A percentile compares a stretch with the other conserved stretches of the same genome.
Conservation (phyloP, 2,888 invertebrate species). For the Sphecodes monilicornis region DNA sequence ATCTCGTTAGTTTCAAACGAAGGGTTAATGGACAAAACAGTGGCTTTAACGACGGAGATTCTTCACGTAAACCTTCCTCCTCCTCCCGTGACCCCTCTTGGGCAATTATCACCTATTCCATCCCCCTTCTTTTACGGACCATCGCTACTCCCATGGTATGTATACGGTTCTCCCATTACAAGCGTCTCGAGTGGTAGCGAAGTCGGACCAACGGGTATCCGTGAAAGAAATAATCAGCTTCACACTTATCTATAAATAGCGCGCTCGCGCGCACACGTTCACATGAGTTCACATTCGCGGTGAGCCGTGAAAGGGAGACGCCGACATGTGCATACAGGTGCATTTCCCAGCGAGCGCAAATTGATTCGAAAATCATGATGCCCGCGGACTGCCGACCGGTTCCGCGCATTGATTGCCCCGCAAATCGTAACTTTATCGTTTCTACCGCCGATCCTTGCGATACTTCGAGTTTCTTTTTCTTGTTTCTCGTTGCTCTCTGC, state of each 20-base stretch:
- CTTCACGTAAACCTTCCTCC: not conserved
- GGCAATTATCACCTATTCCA: constrained; percentile 17
- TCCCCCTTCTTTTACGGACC: not conserved
- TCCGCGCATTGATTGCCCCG: constrained; percentile 25
- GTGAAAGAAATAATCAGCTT: constrained; percentile 64
- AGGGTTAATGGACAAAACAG: constrained; percentile 12
- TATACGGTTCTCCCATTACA: constrained; percentile 22
- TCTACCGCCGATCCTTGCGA: not conserved
- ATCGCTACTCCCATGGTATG: not conserved
- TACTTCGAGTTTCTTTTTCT: not conserved
- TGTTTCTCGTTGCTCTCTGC: not conserved
- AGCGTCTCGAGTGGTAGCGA: constrained; percentile 20
- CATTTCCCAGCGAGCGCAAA: constrained; percentile 43
- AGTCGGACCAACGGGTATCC: constrained; percentile 42
- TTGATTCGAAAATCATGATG: constrained; percentile 51
- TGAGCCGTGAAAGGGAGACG: constrained; percentile 60
- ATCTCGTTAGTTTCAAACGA: not conserved
- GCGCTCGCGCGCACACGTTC: constrained; percentile 50
- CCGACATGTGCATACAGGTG: constrained; percentile 50
- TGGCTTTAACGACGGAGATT: constrained; percentile 6
- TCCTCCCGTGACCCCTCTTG: not conserved
- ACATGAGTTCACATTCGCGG: constrained; percentile 23
- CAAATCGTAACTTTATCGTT: constrained; percentile 34
- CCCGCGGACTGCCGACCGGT: constrained; percentile 31
- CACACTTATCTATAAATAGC: constrained; percentile 62